Conservation (phyloP, 2,888 invertebrate genomes). For the Petrophora chlorosata region DNA sequence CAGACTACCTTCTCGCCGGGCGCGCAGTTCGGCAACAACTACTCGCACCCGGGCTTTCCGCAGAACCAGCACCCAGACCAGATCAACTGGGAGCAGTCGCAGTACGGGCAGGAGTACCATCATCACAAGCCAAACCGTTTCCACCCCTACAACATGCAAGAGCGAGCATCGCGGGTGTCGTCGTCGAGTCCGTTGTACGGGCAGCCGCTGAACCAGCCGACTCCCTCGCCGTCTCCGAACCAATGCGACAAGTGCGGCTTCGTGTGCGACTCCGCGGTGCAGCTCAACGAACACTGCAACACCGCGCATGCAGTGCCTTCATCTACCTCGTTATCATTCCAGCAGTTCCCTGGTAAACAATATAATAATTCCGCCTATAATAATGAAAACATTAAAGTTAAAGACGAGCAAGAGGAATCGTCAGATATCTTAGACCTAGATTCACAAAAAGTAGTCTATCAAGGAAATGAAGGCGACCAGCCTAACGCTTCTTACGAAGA, state of each 20-base stretch:
- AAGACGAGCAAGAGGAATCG: constrained; percentile 88
- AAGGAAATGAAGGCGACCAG: constrained; percentile 83
- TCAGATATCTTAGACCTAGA: constrained; percentile 94
- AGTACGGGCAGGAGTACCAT: constrained; percentile 75
- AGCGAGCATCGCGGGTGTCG: constrained; percentile 79
- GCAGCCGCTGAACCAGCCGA: constrained; percentile 85
- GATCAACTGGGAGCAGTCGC: constrained; percentile 77
- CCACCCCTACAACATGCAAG: constrained; percentile 81
- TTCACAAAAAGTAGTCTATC: constrained; percentile 94
- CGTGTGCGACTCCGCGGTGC: constrained; percentile 89
- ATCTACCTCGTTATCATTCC: constrained; percentile 76
- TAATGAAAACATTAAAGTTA: constrained; percentile 78
- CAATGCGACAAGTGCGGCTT: constrained; percentile 94
- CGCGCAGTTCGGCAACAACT: constrained; percentile 77
- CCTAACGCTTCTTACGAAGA: constrained; percentile 70
- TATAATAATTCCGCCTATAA: constrained; percentile 74
- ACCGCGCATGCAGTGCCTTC: constrained; percentile 84
- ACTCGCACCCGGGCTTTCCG: constrained; percentile 78
- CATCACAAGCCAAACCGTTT: constrained; percentile 75
- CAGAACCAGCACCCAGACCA: constrained; percentile 79
- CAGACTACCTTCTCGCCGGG: constrained; percentile 84
- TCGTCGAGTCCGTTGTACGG: constrained; percentile 83
- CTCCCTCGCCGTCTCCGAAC: constrained; percentile 88
- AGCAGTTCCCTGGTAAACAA: constrained; percentile 79
- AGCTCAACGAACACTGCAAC: constrained; percentile 89